Percentiles rank a stretch among this genome's conserved stretches.
Conservation (phyloP, 2,797 vertebrate species). For the Perodicticus potto region DNA sequence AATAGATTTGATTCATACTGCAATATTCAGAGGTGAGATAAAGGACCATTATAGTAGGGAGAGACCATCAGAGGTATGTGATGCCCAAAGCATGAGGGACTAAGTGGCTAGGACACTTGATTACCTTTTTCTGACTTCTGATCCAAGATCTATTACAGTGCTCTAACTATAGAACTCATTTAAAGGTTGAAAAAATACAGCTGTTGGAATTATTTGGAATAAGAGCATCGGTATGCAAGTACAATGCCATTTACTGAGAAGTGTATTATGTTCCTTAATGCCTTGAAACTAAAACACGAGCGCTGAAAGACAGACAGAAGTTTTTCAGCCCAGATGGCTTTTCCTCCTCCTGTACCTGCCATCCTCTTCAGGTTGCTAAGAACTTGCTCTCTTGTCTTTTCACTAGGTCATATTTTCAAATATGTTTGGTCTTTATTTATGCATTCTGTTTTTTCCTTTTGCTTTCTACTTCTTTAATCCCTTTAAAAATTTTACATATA, state of each 20-base stretch:
- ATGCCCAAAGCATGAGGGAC: neutral
- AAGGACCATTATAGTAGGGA: neutral
- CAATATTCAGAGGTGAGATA: neutral
- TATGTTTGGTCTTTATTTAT: neutral
- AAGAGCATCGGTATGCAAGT: neutral
- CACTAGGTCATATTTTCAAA: neutral
- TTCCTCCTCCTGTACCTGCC: neutral
- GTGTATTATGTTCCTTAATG: neutral
- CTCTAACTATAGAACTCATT: slow-evolving; percentile 55
- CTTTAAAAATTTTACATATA: slow-evolving; percentile 27
- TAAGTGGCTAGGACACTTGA: neutral
- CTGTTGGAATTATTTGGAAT: slow-evolving; percentile 43
- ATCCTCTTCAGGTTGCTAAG: neutral
- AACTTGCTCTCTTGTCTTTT: neutral
- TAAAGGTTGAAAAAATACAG: slow-evolving; percentile 63
- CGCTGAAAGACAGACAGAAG: neutral
- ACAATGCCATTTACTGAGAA: neutral
- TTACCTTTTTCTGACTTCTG: neutral
- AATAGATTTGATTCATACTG: neutral
- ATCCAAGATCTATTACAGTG: neutral
- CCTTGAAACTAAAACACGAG: neutral
- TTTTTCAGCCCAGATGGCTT: neutral
- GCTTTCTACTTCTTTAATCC: neutral
- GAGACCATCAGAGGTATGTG: neutral
- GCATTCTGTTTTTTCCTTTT: neutral